These are phyloP conservation scores for Actenoides lindsayi DNA, from an alignment of 2,113 vertebrate species.

Conservation along the genomic window DNA sequence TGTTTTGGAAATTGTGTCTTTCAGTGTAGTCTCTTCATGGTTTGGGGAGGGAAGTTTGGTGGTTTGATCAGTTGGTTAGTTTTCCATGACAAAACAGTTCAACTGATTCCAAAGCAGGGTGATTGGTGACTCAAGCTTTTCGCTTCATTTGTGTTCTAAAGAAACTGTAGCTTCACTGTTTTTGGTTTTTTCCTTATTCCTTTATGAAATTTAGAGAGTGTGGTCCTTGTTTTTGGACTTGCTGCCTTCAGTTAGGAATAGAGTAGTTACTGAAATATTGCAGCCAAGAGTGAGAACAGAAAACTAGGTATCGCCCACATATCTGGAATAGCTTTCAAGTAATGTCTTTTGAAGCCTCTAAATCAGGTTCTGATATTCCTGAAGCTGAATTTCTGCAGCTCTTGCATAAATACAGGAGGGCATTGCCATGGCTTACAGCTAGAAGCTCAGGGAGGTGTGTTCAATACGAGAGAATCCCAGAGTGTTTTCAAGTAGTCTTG, in stretches of 20 bases:
- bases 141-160: not conserved
- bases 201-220: not conserved
- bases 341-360: not conserved
- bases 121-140: not conserved
- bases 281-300: not conserved
- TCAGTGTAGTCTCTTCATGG: not conserved
- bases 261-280: not conserved
- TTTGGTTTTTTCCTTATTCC: not conserved
- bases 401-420: not conserved
- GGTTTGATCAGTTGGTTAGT: not conserved
- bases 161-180: not conserved
- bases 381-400: not conserved
- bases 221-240: not conserved
- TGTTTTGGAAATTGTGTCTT: not conserved
- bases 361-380: not conserved
- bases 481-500: not conserved
- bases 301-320: not conserved
- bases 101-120: not conserved
- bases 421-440: not conserved
- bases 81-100: not conserved
- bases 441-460: not conserved
- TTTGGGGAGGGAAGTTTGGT: not conserved
- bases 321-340: conserved; percentile 18
- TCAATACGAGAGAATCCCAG: not conserved
- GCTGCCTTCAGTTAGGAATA: not conserved